A percentile compares a stretch with the other conserved stretches of the same genome.
Conservation (phyloP, 2,888 invertebrate genomes). For the Venusia cambrica region DNA sequence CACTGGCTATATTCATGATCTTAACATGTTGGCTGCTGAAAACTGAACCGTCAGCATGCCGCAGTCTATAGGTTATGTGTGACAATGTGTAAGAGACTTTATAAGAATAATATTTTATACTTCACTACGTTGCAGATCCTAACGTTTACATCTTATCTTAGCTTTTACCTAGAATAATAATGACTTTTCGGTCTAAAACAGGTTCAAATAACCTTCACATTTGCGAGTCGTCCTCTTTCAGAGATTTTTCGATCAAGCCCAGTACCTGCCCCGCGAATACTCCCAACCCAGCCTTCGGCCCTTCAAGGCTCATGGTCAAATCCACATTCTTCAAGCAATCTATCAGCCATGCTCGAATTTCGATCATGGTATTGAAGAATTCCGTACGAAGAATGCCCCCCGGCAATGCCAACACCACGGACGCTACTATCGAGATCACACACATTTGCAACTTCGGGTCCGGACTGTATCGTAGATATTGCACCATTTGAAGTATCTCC, state of each 20-base stretch:
- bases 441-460: constrained; percentile 85
- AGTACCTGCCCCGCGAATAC: constrained; percentile 83
- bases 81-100: no score
- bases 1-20: no score
- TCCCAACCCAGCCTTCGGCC: constrained; percentile 84
- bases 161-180: no score
- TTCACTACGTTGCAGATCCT: no score
- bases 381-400: constrained; percentile 78
- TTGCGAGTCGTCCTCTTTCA: constrained; percentile 29
- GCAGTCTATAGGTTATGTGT: no score
- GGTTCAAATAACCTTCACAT: no score
- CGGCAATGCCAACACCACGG: constrained; percentile 84
- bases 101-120: no score
- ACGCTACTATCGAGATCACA: constrained; percentile 84
- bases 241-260: constrained; percentile 72
- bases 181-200: no score
- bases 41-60: no score
- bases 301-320: constrained; percentile 72
- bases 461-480: constrained; percentile 84
- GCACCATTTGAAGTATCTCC: constrained; percentile 85
- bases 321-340: constrained; percentile 78
- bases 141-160: no score
- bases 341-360: constrained; percentile 84
- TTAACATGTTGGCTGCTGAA: no score
- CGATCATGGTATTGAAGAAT: constrained; percentile 82